Base-by-base conservation (phyloP, 2,888 invertebrate genomes). In the Acronicta psi region DNA sequence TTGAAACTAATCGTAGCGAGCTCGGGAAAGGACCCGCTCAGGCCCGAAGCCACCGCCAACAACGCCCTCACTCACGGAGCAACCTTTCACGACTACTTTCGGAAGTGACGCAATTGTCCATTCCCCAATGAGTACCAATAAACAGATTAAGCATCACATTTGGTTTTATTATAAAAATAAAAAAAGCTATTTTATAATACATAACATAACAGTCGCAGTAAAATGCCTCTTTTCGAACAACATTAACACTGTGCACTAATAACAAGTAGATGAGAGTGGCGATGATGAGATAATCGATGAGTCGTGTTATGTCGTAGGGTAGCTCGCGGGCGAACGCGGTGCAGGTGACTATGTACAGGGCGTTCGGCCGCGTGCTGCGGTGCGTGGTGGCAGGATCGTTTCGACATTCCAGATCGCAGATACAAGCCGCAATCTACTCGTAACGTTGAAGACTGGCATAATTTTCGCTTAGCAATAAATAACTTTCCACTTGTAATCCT, bases 181-280 rank as follows among this genome's bases (percentile, higher is more conserved):
- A 92, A 59, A 91, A 93, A 91, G 90, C 89, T 90, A 90, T 85
- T 80, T 87, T 88, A 89, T 85, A 87, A 91, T 90, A 92, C 88
- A 92, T 91, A 90, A 92, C 89, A 84, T 91, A 93, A 93, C 93
- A 93, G 90, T 91, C 89, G 89, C 88, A 89, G 83, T 86, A 88
- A 86, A 87, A 87, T 87, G 87, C 85, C 86, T 86, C 87, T 84
- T 84, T 88, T 87, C 82, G 83, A 83, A 89, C 82, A 89, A 90
- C 89, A 85, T 86, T 89, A 93, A 93, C 92, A 92, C 87, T 88
- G 92, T 93, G 92, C 92, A 90, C 90, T 90, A 91, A 92, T 92
- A 93, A 93, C 93, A 88, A 93, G 90, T 92, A 90, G 79, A 89
- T 87, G 89, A 88, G 89, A 88, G 82, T 84, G 82, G 80, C 79